Evolutionary conservation across 2,888 invertebrate species (phyloP).

Genomic region (Drosophila imparisetae): DNA sequence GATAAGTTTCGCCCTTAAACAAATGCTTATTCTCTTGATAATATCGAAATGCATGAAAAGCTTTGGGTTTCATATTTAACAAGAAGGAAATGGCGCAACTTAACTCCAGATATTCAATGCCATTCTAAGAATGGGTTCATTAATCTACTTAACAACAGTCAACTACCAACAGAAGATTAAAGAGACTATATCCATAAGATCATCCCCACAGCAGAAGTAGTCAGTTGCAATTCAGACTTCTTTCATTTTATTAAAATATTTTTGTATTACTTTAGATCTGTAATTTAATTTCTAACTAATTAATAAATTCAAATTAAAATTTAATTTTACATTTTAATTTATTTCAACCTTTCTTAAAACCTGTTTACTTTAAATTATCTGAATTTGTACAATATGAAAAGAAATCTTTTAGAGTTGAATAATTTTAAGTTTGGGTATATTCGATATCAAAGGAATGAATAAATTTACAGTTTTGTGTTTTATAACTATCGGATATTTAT

Average conservation of each 20-base stretch:
- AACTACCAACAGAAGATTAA: not conserved
- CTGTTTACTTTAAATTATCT: not conserved
- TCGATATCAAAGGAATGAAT: not conserved
- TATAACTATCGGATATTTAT: not conserved
- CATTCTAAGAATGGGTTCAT: not conserved
- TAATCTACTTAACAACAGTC: not conserved
- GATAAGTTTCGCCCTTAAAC: not conserved
- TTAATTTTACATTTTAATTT: not conserved
- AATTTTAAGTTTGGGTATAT: not conserved
- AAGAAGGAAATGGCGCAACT: not conserved
- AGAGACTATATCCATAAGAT: not conserved
- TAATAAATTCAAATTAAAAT: accelerated
- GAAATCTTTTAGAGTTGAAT: not conserved
- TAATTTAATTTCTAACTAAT: not conserved
- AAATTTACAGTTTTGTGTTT: not conserved
- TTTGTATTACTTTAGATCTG: not conserved
- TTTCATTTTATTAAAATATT: not conserved
- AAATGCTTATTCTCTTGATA: not conserved
- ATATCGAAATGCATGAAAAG: not conserved
- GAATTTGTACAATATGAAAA: not conserved
- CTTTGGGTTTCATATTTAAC: not conserved
- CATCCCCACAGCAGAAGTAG: not conserved
- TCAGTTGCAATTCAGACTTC: not conserved
- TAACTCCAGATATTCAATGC: not conserved
- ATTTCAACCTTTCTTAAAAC: not conserved